Evolutionary conservation across 23 tunicate genomes (phyloP).

Genomic region (Ascidia mentula): DNA sequence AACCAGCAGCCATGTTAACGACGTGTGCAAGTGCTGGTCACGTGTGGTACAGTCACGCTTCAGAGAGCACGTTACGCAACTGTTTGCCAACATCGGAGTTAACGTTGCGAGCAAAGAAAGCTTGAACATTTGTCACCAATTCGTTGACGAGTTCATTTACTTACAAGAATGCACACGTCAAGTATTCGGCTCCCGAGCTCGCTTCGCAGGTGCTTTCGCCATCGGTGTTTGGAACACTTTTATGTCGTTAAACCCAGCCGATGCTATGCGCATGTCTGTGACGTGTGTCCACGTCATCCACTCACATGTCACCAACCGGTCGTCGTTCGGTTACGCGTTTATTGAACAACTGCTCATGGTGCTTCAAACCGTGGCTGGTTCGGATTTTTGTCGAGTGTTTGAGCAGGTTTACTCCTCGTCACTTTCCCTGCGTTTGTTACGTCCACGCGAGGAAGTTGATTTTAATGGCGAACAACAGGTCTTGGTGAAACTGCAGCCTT

Average conservation of each 20-base stretch:
- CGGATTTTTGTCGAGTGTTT: slow-evolving; percentile 60
- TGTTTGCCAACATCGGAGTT: background rate
- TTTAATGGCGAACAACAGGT: slow-evolving; percentile 34
- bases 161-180: slow-evolving; percentile 25
- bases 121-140: background rate
- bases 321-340: background rate
- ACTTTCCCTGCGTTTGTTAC: slow-evolving; percentile 9
- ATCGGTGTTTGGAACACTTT: slow-evolving; percentile 34
- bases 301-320: background rate
- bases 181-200: slow-evolving; percentile 25
- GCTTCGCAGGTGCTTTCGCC: slow-evolving; percentile 7
- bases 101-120: background rate
- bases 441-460: slow-evolving; percentile 18
- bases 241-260: background rate
- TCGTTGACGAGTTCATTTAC: slow-evolving; percentile 13
- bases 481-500: slow-evolving; percentile 25
- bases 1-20: slow-evolving; percentile 20
- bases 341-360: background rate
- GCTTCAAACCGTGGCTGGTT: slow-evolving; percentile 22
- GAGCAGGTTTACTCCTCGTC: slow-evolving; percentile 46
- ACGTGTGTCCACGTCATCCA: background rate
- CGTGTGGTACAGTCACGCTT: slow-evolving; percentile 14
- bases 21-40: slow-evolving; percentile 32
- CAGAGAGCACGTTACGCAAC: background rate
- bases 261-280: slow-evolving; percentile 18